Percentiles rank a stretch among this genome's conserved stretches.
Evolutionary conservation across 1,140 invertebrate species (phyloP).

Genomic region (Nasonia longicornis): DNA sequence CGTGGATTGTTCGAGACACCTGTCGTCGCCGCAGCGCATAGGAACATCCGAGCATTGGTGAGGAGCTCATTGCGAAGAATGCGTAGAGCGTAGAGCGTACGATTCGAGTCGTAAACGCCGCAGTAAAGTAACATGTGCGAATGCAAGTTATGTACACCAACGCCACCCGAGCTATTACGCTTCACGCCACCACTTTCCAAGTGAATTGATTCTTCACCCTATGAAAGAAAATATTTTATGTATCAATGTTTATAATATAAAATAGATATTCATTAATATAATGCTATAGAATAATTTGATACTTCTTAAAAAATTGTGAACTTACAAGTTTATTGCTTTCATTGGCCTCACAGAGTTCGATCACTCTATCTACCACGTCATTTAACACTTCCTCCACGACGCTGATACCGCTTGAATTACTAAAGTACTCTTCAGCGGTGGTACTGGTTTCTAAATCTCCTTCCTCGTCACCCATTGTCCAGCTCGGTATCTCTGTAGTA

Average conservation of each 20-base stretch:
- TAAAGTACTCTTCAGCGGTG: conserved; percentile 74
- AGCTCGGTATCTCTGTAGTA: conserved; percentile 63
- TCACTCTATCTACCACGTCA: conserved; percentile 71
- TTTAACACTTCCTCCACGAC: conserved; percentile 72
- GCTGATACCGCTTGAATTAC: conserved; percentile 62
- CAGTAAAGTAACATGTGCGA: conserved; percentile 87
- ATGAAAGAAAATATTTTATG: conserved; percentile 32
- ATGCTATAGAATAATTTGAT: conserved; percentile 1
- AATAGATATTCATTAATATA: background rate
- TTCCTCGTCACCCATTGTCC: conserved; percentile 67
- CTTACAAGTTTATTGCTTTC: conserved; percentile 59
- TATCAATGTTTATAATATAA: background rate
- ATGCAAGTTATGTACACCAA: conserved; percentile 81
- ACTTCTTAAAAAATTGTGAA: conserved; percentile 34
- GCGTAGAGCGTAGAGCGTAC: conserved; percentile 83
- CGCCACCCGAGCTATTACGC: conserved; percentile 54
- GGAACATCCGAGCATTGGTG: conserved; percentile 79
- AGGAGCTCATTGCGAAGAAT: conserved; percentile 81
- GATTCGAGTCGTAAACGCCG: conserved; percentile 83
- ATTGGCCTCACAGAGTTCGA: conserved; percentile 59
- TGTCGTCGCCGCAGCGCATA: conserved; percentile 80
- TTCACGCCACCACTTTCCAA: conserved; percentile 54
- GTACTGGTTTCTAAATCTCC: conserved; percentile 70
- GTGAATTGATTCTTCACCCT: conserved; percentile 58
- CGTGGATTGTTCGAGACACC: conserved; percentile 72